These are phyloP conservation scores for Sakesphorus luctuosus DNA, from an alignment of 2,113 vertebrate genomes.

Conservation along the genomic window DNA sequence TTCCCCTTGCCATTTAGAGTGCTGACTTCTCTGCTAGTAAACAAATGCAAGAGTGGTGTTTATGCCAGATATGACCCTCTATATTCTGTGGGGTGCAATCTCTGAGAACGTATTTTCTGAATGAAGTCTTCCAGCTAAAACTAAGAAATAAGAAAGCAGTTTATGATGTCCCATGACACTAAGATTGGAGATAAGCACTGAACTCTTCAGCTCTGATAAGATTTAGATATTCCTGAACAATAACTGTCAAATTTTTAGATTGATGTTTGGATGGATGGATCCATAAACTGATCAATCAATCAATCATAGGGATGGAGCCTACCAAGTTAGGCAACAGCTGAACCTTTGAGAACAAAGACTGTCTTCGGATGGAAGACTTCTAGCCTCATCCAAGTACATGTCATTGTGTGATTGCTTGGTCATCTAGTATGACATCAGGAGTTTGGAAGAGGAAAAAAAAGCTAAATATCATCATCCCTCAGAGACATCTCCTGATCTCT, in stretches of 20 bases:
- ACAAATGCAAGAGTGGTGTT: neutral
- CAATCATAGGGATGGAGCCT: neutral
- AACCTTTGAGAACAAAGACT: neutral
- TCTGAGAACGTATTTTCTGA: neutral
- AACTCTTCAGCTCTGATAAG: neutral
- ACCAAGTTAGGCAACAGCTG: neutral
- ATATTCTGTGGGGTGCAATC: neutral
- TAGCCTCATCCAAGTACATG: neutral
- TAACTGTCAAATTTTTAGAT: neutral
- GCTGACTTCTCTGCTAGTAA: neutral
- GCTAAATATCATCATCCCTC: neutral
- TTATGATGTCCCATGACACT: neutral
- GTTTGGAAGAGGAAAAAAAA: neutral
- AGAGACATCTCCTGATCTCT: neutral
- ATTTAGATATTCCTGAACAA: neutral
- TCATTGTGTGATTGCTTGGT: neutral
- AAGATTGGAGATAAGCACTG: neutral
- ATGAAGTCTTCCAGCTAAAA: neutral
- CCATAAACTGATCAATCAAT: neutral
- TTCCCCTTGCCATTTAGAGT: neutral
- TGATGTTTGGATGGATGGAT: neutral
- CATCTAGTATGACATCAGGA: neutral
- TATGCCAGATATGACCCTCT: neutral
- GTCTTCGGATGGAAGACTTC: neutral
- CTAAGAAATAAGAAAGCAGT: neutral